Evolutionary conservation across 2,797 vertebrate species (phyloP), one percentile per base, ranked within the genome.

Genomic region (Melanotaenia boesemani): DNA sequence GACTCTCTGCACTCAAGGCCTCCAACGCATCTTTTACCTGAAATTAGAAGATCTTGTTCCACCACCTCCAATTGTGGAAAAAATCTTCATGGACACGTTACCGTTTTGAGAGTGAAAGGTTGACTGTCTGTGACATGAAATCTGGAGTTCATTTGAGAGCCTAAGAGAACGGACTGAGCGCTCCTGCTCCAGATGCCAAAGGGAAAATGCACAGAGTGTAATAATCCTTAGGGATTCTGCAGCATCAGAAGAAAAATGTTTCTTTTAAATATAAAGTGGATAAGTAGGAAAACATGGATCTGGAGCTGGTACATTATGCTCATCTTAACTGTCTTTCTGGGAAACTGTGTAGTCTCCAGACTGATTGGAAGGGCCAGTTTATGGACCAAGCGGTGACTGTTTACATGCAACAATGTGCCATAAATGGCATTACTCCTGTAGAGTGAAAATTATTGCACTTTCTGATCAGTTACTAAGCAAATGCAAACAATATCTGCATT

Each of bases 11-110:
- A 98, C 96, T 24, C 97, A 98, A 86, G 98, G 98, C 77, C 95
- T 97, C 8, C 97, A 98, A 88, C 96, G 97, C 44, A 98, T 99
- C 83, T 97, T 99, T 89, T 99, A 98, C 93, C 96, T 98, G 82
- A 98, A 98, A 89, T 87, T 99, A 71, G 97, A 97, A 86, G 95
- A 97, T 77, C 83, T 98, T 56, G 96, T 98, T 74, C 95, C 97
- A 0, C 97, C 96, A 0, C 98, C 98, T 0, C 96, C 96, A 0
- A 96, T 99, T 0, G 95, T 99, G 0, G 97, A 98, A 67, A 98
- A 98, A 92, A 97, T 99, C 85, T 97, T 99, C 86, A 96, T 97
- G 96, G 97, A 98, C 87, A 96, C 96, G 0, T 90, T 98, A 90
- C 96, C 97, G 37, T 99, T 98, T 93, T 98, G 92, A 97, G 77